Evolutionary conservation across 2,888 invertebrate species (phyloP).

Genomic region (Cistogaster globosa): DNA sequence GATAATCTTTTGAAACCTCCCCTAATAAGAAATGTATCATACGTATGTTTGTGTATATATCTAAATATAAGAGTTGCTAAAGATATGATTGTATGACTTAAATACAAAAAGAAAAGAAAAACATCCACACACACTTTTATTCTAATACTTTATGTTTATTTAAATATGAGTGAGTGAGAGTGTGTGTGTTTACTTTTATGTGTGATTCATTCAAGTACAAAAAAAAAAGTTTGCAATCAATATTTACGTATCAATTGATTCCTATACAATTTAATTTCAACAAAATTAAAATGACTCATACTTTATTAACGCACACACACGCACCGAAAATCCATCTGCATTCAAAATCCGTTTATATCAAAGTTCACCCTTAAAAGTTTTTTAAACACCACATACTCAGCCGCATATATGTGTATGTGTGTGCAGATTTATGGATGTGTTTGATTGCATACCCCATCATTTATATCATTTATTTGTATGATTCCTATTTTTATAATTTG

Average conservation of each 20-base stretch:
- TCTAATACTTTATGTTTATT: too few species aligned
- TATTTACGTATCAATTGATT: conserved; percentile 66
- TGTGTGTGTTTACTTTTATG: background rate
- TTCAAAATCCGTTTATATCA: conserved; percentile 9
- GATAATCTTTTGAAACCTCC: conserved; percentile 41
- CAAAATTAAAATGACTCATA: conserved; percentile 63
- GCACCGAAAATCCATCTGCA: too few species aligned
- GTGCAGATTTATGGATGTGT: background rate
- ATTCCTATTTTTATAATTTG: conserved; percentile 37
- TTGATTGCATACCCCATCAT: conserved; percentile 36
- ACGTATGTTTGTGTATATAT: background rate
- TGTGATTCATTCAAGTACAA: conserved; percentile 22
- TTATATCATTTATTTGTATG: too few species aligned
- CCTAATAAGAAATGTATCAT: conserved; percentile 10
- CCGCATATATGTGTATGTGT: conserved; percentile 4
- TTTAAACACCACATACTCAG: background rate
- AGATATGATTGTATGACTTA: too few species aligned
- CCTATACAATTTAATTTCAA: conserved; percentile 45
- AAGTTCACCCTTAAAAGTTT: conserved; percentile 42
- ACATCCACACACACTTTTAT: too few species aligned
- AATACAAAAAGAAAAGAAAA: too few species aligned
- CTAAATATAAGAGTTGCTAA: background rate
- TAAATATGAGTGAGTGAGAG: too few species aligned
- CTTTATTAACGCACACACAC: background rate
- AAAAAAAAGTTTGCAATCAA: conserved; percentile 43